Evolutionary conservation across 1,140 invertebrate genomes (phyloP).

Genomic region (Luehdorfia chinensis): DNA sequence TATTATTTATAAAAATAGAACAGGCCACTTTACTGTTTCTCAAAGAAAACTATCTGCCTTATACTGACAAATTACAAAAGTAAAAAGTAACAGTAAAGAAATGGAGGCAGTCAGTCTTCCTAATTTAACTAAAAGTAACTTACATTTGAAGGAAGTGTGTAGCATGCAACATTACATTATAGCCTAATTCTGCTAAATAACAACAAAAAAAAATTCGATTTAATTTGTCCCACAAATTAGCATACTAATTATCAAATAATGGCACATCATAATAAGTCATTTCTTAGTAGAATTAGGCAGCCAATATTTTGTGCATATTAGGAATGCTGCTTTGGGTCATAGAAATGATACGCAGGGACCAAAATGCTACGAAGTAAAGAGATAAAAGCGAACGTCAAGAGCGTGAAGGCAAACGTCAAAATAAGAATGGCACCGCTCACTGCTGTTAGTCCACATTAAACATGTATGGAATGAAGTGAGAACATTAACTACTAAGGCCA

Average conservation of each 20-base stretch:
- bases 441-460: conserved; percentile 66
- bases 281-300: conserved; percentile 40
- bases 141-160: conserved; percentile 38
- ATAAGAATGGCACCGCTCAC: conserved; percentile 34
- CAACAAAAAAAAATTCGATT: conserved; percentile 14
- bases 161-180: conserved; percentile 40
- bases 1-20: background rate
- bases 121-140: conserved; percentile 32
- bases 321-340: conserved; percentile 48
- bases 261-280: conserved; percentile 13
- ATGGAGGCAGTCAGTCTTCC: conserved; percentile 25
- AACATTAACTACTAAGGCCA: conserved; percentile 68
- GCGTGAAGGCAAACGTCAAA: conserved; percentile 40
- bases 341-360: conserved; percentile 62
- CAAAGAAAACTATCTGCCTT: conserved; percentile 16
- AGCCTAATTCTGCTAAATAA: conserved; percentile 42
- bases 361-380: conserved; percentile 63
- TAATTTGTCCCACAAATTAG: background rate
- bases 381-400: conserved; percentile 60
- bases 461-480: conserved; percentile 62
- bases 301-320: conserved; percentile 48
- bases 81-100: conserved; percentile 9
- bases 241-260: background rate
- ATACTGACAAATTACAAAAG: conserved; percentile 2
- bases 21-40: conserved; percentile 13